Base-by-base conservation (phyloP, 1,140 invertebrate genomes). In the Micrasema longulum region DNA sequence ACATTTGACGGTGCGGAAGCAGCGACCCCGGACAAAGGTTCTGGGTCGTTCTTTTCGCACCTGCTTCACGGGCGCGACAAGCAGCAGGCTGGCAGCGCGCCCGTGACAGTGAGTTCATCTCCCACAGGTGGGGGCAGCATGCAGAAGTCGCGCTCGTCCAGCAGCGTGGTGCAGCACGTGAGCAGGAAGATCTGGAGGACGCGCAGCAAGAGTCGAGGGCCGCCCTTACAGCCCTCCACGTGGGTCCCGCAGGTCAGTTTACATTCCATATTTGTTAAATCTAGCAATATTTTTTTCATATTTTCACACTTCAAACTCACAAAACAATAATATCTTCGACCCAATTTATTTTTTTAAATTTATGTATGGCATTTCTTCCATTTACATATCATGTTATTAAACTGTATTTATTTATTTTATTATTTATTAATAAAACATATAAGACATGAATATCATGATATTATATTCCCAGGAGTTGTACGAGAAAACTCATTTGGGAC, bases 111-210 rank as follows among this genome's bases (percentile, higher is more conserved):
- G 90, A 91, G 76, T 90, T 88, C 77, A 91, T 91, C 77, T 80
- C 82, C 84, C 81, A 85, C 82, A 79, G 81, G 79, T 78, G 82
- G 86, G 86, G 85, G 86, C 84, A 89, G 88, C 77, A 94, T 95
- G 93, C 92, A 94, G 88, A 95, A 95, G 82, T 94, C 92, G 74
- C 93, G 94, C 79, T 94, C 92, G 7, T 92, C 92, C 69, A 93
- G 92, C 76, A 93, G 91, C 82, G 93, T 95, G 78, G 91, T 94
- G 78, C 92, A 94, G 79, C 88, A 93, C 78, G 90, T 95, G 71
- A 89, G 92, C 75, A 92, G 92, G 83, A 92, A 92, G 81, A 91
- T 95, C 78, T 95, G 92, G 89, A 87, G 91, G 73, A 90, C 91
- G 26, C 84, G 93, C 67, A 93, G 91, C 71, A 93, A 94, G 80